Evolutionary conservation across 1,140 invertebrate species (phyloP), one percentile per base, ranked within the genome.

Genomic region (Cyrtorhinus lividipennis): DNA sequence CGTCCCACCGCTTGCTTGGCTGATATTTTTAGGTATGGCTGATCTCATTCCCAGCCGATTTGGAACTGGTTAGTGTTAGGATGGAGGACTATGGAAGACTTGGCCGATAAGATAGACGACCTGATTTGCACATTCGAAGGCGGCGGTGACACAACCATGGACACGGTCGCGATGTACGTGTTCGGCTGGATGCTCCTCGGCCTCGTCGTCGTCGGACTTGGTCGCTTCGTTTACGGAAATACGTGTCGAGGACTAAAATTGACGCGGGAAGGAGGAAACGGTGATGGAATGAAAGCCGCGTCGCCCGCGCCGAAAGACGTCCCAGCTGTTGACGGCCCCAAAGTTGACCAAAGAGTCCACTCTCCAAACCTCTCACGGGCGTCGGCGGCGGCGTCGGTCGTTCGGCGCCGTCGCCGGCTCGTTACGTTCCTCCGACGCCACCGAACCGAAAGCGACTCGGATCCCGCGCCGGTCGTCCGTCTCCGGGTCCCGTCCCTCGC

Each of bases 101-200:
- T 90, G 78, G 88, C 89, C 76, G 89, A 92, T 80, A 84, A 86
- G 76, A 87, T 92, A 72, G 89, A 92, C 81, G 89, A 92, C 78
- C 81, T 92, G 74, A 91, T 92, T 79, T 92, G 89, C 80, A 88
- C 84, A 77, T 90, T 91, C 77, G 81, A 83, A 72, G 76, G 77
- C 67, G 75, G 76, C 67, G 82, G 80, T 75, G 86, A 90, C 76
- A 85, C 85, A 74, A 89, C 87, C 72, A 91, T 92, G 88, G 89
- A 92, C 78, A 90, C 88, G 68, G 76, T 92, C 73, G 88, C 86
- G 71, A 91, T 92, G 85, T 80, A 92, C 67, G 79, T 91, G 70
- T 90, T 92, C 72, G 85, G 89, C 66, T 91, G 88, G 89, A 84
- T 90, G 73, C 77, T 92, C 10, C 83, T 89, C 72, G 85, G 87